These are phyloP conservation scores for Tachina lurida DNA, from an alignment of 2,888 invertebrate genomes.

Conservation along the genomic window DNA sequence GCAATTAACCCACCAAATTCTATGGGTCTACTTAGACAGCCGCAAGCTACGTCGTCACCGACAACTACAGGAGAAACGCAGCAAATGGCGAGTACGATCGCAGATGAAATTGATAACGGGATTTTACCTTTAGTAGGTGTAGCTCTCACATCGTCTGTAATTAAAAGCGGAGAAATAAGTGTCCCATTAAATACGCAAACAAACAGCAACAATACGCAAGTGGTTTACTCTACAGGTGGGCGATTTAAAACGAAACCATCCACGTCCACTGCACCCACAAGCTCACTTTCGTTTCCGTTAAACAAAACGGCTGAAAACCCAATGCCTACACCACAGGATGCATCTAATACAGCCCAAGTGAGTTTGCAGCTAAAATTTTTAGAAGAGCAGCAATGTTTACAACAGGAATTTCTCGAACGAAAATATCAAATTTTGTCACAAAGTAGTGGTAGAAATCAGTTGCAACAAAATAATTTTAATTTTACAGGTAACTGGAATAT, in stretches of 20 bases:
- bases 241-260: background rate
- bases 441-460: background rate
- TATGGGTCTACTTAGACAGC: constrained; percentile 12
- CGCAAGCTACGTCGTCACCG: constrained; percentile 43
- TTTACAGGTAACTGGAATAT: background rate
- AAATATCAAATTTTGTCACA: constrained; percentile 34
- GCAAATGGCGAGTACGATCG: background rate
- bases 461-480: background rate
- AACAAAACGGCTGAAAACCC: background rate
- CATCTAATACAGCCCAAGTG: background rate
- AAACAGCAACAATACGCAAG: too few relatives aligned
- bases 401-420: constrained; percentile 25
- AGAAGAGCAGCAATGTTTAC: constrained; percentile 12
- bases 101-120: background rate
- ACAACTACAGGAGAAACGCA: constrained; percentile 1
- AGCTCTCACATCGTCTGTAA: too few relatives aligned
- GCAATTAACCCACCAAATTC: too few relatives aligned
- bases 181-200: too few relatives aligned
- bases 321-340: background rate
- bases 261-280: background rate
- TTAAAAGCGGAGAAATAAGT: too few relatives aligned
- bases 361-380: constrained; percentile 11
- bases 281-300: background rate
- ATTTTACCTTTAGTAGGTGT: background rate
- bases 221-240: too few relatives aligned